A percentile compares a stretch with the other conserved stretches of the same genome.
Evolutionary conservation across 1,140 invertebrate genomes (phyloP).

Genomic region (Atta cephalotes): DNA sequence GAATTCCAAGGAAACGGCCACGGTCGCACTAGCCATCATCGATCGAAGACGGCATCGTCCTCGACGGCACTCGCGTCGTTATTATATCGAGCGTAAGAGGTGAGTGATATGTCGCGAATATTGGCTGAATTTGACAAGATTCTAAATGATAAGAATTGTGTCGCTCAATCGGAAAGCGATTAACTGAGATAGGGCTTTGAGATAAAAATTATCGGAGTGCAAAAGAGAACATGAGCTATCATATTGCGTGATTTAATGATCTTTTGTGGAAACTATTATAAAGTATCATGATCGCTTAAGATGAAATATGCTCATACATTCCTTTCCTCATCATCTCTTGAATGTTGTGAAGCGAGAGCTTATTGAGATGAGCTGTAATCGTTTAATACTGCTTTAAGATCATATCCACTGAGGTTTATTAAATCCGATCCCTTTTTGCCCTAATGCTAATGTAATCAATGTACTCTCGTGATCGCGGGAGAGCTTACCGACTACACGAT

Average conservation of each 20-base stretch:
- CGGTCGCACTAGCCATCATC: slow-evolving; percentile 62
- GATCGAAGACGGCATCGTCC: slow-evolving; percentile 77
- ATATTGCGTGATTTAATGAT: neutral
- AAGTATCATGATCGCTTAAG: slow-evolving; percentile 2
- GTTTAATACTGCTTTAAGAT: slow-evolving; percentile 65
- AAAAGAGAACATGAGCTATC: neutral
- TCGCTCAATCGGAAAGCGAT: neutral
- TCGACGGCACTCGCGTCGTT: slow-evolving; percentile 80
- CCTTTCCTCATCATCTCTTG: neutral
- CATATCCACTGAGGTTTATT: slow-evolving; percentile 64
- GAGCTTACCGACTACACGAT: slow-evolving; percentile 47
- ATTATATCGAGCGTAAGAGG: slow-evolving; percentile 81
- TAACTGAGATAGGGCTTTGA: neutral
- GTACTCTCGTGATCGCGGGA: slow-evolving; percentile 21
- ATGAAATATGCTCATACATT: neutral
- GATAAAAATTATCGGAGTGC: neutral
- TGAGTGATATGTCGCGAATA: slow-evolving; percentile 69
- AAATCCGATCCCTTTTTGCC: slow-evolving; percentile 63
- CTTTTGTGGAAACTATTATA: neutral
- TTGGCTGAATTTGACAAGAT: neutral
- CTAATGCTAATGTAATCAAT: slow-evolving; percentile 72
- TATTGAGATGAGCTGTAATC: slow-evolving; percentile 33
- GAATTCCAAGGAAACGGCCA: slow-evolving; percentile 77
- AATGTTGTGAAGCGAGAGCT: neutral
- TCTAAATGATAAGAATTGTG: neutral